phyloP scores from a whole-genome alignment of 2,888 invertebrate species.

The Euproctis similis region DNA sequence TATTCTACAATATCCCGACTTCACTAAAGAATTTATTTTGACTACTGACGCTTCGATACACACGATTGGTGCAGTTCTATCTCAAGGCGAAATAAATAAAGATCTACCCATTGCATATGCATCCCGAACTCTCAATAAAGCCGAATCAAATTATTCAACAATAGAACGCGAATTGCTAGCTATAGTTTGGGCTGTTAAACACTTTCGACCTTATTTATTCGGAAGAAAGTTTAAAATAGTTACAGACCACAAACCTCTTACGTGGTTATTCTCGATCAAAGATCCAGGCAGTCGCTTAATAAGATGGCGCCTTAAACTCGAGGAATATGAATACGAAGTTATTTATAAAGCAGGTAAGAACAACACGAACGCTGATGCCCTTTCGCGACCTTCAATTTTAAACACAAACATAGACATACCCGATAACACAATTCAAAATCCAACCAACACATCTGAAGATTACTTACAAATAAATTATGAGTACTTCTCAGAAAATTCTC shows the following conservation, averaged over 20 bases:
- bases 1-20: constrained; percentile 6
- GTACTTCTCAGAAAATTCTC: constrained; percentile 21
- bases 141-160: constrained; percentile 15
- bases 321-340: constrained; percentile 6
- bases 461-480: constrained; percentile 21
- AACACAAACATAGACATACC: constrained; percentile 1
- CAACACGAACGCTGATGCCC: constrained; percentile 6
- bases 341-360: constrained; percentile 8
- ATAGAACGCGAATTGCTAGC: constrained; percentile 37
- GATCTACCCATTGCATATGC: constrained; percentile 17
- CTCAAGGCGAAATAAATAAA: constrained; percentile 6
- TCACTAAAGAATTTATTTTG: constrained; percentile 5
- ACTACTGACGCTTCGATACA: constrained; percentile 5
- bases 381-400: background rate
- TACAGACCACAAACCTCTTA: constrained; percentile 35
- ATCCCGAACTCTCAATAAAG: constrained; percentile 14
- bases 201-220: too few relatives aligned
- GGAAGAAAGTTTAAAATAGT: too few relatives aligned
- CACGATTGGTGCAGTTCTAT: constrained; percentile 5
- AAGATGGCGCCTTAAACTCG: constrained; percentile 7
- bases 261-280: constrained; percentile 7
- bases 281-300: constrained; percentile 6
- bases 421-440: background rate
- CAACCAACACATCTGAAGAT: background rate
- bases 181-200: constrained; percentile 13